phyloP scores from a whole-genome alignment of 2,888 invertebrate genomes.

The Diogma glabrata region DNA sequence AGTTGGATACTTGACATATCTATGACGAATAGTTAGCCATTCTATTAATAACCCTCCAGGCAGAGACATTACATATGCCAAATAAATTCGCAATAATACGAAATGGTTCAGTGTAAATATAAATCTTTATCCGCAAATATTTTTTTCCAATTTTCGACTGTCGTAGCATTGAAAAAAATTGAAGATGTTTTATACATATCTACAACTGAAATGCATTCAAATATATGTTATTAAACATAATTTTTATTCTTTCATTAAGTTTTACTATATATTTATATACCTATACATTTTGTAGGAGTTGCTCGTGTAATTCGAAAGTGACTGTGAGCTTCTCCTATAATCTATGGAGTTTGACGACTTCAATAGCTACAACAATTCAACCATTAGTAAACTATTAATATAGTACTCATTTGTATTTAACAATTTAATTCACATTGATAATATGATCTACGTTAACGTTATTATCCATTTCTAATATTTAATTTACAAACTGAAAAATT shows the following conservation, averaged over 20 bases:
- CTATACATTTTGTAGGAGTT: not conserved
- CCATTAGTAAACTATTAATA: too few species aligned
- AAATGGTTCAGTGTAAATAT: conserved; percentile 16
- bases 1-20: conserved; percentile 17
- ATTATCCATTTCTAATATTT: too few species aligned
- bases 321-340: not conserved
- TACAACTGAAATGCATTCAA: not conserved
- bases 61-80: conserved; percentile 15
- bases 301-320: not conserved
- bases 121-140: not conserved
- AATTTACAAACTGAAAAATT: too few species aligned
- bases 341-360: not conserved
- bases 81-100: conserved; percentile 14
- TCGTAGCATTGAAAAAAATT: not conserved
- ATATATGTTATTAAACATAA: not conserved
- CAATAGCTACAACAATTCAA: conserved; percentile 2
- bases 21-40: conserved; percentile 13
- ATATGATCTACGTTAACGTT: too few species aligned
- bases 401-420: too few species aligned
- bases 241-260: too few species aligned
- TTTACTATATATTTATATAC: not conserved
- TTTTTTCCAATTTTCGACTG: not conserved
- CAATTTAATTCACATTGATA: too few species aligned
- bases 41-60: conserved; percentile 14
- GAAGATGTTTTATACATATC: not conserved